phyloP scores from a whole-genome alignment of 2,797 vertebrate species.

The Falco novaeseelandiae region DNA sequence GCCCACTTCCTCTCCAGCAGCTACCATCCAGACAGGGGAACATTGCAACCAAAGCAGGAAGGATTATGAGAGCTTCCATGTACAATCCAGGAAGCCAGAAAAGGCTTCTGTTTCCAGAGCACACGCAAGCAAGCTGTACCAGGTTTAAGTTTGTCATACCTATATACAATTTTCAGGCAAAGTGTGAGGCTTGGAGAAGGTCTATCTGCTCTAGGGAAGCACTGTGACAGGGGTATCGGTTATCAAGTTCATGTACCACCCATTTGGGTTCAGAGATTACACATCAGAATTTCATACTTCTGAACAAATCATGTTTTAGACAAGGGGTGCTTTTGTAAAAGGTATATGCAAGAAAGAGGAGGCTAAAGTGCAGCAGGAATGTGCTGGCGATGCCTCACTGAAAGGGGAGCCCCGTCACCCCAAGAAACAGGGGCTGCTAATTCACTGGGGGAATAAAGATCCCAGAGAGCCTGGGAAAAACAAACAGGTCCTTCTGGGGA shows the following conservation, averaged over 20 bases:
- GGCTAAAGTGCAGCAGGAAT: neutral
- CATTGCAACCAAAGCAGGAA: neutral
- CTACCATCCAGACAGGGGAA: neutral
- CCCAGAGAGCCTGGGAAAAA: constrained; percentile 70
- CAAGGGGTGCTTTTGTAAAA: neutral
- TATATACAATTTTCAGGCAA: constrained; percentile 2
- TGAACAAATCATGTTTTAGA: neutral
- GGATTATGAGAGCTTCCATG: neutral
- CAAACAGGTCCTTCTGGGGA: constrained; percentile 69
- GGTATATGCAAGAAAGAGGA: neutral
- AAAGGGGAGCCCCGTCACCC: neutral
- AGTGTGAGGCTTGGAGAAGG: neutral
- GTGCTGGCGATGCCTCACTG: neutral
- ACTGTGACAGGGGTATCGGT: neutral
- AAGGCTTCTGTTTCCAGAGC: neutral
- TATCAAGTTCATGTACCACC: neutral
- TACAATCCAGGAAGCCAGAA: neutral
- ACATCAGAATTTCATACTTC: neutral
- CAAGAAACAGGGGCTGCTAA: constrained; percentile 41
- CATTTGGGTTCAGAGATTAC: neutral
- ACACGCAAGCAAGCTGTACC: neutral
- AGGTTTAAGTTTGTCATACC: neutral
- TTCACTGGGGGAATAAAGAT: constrained; percentile 50
- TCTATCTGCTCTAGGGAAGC: neutral
- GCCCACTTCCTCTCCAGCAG: neutral